Conservation (phyloP, 1,140 invertebrate genomes). For the Pygmarrhopalites habei region DNA sequence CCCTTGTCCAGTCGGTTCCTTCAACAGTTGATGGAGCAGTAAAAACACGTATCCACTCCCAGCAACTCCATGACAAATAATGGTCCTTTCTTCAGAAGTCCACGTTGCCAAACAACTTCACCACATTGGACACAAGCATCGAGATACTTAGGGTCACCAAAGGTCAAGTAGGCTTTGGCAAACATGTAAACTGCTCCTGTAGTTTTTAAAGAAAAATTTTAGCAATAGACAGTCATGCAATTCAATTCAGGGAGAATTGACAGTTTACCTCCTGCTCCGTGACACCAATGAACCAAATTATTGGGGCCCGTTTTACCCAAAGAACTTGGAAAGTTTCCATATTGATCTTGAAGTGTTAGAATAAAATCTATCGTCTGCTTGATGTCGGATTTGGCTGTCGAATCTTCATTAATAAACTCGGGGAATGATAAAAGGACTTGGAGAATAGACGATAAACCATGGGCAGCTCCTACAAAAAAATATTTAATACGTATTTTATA, state of each 20-base stretch:
- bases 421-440: conserved; percentile 56
- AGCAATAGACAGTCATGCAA: too few species aligned
- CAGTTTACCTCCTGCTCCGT: conserved; percentile 60
- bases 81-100: conserved; percentile 69
- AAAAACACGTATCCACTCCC: conserved; percentile 80
- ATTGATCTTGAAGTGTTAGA: conserved; percentile 53
- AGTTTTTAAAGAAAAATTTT: too few species aligned
- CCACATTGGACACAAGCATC: conserved; percentile 59
- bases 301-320: conserved; percentile 57
- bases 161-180: conserved; percentile 69
- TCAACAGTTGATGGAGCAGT: conserved; percentile 65
- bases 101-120: conserved; percentile 70
- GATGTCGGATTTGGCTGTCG: conserved; percentile 50
- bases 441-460: conserved; percentile 60
- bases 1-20: conserved; percentile 53
- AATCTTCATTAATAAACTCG: conserved; percentile 52
- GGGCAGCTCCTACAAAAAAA: conserved; percentile 62
- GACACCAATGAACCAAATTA: conserved; percentile 80
- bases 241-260: too few species aligned
- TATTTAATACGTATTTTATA: too few species aligned
- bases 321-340: conserved; percentile 66
- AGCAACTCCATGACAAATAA: conserved; percentile 66
- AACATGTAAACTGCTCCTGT: conserved; percentile 64
- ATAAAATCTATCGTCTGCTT: conserved; percentile 55
- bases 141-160: conserved; percentile 65